Evolutionary conservation across 2,888 invertebrate genomes (phyloP), one percentile per base, ranked within the genome.

Genomic region (Acrocyrtus sp.): DNA sequence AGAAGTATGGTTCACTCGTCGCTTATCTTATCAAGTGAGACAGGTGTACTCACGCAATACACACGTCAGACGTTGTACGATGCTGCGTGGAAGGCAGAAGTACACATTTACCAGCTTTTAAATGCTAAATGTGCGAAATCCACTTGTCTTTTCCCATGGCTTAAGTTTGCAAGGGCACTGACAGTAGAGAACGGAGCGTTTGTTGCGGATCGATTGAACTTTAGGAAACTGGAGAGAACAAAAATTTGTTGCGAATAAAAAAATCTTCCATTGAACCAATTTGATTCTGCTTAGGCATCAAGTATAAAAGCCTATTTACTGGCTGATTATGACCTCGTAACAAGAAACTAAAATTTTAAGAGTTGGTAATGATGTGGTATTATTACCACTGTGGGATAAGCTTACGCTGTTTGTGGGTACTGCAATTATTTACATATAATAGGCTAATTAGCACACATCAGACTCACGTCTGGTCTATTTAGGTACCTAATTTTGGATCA

Each of bases 81-180:
- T 8, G 17, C 26, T 17, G 27, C 27, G 8, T 8, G 27, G n/a
- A n/a, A n/a, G 34, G 34, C 12, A 34, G 6, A 12, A 34, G 34
- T 34, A 12, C 34, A 12, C 34, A 34, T 34, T 34, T 34, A 34
- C 5, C 12, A 34, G 6, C 5, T 34, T 34, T 34, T 34, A 34
- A n/a, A n/a, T n/a, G n/a, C 34, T 34, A 34, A 34, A 34, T 41
- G 56, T 57, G 56, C 39, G 56, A 57, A 57, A 22, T 57, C 8
- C n/a, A 3, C 1, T 34, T 34, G 5, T 5, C 3, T 21, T 3
- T 43, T 43, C 43, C 24, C 56, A 43, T 41, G 17, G 41, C 24
- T 43, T 56, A 29, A 50, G 41, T 3, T n/a, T 10, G 24, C 56
- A 57, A 57, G 56, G 56, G 21, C 43, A 27, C n/a, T 12, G n/a